These are phyloP conservation scores for Rhynchomys soricoides DNA, from an alignment of 2,113 vertebrate genomes.

Conservation along the genomic window DNA sequence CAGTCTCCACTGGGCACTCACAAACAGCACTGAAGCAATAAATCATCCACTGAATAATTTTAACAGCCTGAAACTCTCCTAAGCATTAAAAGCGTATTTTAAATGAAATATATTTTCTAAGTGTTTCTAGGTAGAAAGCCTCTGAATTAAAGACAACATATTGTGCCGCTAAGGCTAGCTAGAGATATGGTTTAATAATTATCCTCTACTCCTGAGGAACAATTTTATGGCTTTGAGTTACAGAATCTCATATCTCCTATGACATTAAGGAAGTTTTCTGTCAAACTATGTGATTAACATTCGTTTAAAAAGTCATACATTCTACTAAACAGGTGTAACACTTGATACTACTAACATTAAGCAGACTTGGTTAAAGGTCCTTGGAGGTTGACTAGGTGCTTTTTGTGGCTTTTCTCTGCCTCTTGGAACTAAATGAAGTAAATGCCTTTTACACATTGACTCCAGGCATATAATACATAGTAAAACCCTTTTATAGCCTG, in stretches of 20 bases:
- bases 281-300: conserved; percentile 48
- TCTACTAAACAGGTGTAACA: conserved; percentile 30
- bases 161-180: not conserved
- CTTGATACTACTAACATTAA: conserved; percentile 27
- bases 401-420: not conserved
- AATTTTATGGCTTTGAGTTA: conserved; percentile 37
- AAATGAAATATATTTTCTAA: conserved; percentile 23
- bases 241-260: conserved; percentile 1
- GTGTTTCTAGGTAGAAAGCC: not conserved
- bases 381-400: not conserved
- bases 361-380: not conserved
- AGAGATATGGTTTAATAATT: conserved; percentile 16
- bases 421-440: not conserved
- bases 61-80: conserved; percentile 31
- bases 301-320: conserved; percentile 46
- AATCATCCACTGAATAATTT: conserved; percentile 43
- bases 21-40: conserved; percentile 44
- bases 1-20: conserved; percentile 57
- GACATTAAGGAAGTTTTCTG: not conserved
- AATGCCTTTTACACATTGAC: not conserved
- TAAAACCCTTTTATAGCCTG: not conserved
- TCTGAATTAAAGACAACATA: conserved; percentile 28
- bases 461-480: not conserved
- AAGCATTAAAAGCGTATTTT: conserved; percentile 4
- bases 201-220: not conserved